A percentile compares a stretch with the other conserved stretches of the same genome.
phyloP scores from a whole-genome alignment of 1,140 invertebrate genomes.

The Camponotus floridanus region DNA sequence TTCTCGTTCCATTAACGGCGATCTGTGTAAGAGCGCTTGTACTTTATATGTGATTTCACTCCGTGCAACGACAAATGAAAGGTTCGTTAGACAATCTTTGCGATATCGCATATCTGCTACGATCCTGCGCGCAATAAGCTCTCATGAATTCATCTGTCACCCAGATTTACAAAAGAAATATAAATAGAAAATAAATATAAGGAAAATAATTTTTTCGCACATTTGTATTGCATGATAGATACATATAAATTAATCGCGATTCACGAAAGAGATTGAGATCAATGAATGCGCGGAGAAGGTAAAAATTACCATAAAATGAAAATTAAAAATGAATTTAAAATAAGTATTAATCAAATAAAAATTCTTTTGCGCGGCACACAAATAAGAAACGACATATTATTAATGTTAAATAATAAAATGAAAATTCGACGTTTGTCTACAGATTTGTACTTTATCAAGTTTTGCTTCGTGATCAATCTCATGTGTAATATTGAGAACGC shows the following conservation, averaged over 20 bases:
- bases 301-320: not conserved
- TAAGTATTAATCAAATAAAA: too few species aligned
- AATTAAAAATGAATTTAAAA: not conserved
- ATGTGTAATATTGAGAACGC: not conserved
- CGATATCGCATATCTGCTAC: conserved; percentile 10
- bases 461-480: conserved; percentile 18
- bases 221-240: not conserved
- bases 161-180: not conserved
- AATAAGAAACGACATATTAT: not conserved
- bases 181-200: too few species aligned
- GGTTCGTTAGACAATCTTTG: conserved; percentile 23
- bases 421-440: not conserved
- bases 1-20: conserved; percentile 10
- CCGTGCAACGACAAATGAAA: conserved; percentile 19
- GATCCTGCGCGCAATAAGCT: conserved; percentile 38
- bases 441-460: conserved; percentile 46
- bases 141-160: conserved; percentile 24
- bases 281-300: not conserved
- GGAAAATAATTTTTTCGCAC: not conserved
- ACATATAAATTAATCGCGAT: not conserved
- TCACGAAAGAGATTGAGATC: not conserved
- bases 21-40: conserved; percentile 8
- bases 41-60: conserved; percentile 16
- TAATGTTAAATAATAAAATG: conserved; percentile 25
- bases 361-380: not conserved